A percentile compares a stretch with the other conserved stretches of the same genome.
Conservation (phyloP, 2,113 vertebrate species). For the Syrmaticus mikado region DNA sequence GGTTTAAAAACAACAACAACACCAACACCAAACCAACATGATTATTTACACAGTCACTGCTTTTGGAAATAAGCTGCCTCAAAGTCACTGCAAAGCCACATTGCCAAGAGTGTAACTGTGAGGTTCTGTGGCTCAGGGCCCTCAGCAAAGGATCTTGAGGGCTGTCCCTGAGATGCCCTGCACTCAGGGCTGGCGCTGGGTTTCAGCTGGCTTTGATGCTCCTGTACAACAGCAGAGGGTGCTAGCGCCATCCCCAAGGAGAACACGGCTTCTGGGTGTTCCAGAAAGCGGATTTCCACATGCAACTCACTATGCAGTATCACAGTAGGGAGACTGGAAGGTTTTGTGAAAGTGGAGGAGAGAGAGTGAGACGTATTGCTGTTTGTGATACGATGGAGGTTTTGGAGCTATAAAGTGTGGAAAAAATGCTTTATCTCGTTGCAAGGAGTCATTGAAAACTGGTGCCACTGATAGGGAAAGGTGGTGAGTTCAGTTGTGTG, state of each 20-base stretch:
- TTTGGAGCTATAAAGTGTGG: not conserved
- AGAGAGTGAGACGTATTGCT: not conserved
- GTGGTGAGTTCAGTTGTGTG: not conserved
- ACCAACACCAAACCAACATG: not conserved
- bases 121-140: not conserved
- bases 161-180: not conserved
- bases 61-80: not conserved
- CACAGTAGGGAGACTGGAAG: not conserved
- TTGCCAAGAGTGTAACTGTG: not conserved
- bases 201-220: not conserved
- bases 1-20: not conserved
- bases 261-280: rapidly evolving
- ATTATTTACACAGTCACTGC: not conserved
- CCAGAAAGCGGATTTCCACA: rapidly evolving
- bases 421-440: not conserved
- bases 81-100: not conserved
- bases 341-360: not conserved
- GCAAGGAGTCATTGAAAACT: not conserved
- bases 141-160: not conserved
- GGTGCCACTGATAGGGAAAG: not conserved
- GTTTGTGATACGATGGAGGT: not conserved
- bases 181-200: rapidly evolving
- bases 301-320: rapidly evolving
- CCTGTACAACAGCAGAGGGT: slow-evolving; percentile 61
- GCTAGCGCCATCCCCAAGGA: slow-evolving; percentile 23